Evolutionary conservation across 2,113 vertebrate species (phyloP), one percentile per base, ranked within the genome.

Genomic region (Nibea coibor): DNA sequence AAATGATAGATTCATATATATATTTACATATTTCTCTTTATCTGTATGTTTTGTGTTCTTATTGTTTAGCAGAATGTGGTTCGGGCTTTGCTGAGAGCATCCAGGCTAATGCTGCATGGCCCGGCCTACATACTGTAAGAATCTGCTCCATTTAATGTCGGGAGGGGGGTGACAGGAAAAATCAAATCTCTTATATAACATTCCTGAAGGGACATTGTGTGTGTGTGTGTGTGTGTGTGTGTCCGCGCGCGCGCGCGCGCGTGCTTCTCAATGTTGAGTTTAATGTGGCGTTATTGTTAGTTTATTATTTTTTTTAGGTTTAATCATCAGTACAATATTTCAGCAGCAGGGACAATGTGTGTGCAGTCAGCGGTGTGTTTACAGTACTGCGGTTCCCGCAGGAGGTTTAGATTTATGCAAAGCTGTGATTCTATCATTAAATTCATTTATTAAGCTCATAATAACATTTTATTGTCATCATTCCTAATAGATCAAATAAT

Each of bases 61-160:
- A 45, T 81, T 72, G 62, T 77, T 16, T 1, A 20, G 16, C 68
- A 45, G 48, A 57, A 5, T 80, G 67, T 61, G 77, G 11, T 31
- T 48, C 4, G 10, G 72, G 75, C 72, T 78, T 53, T 54, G 43
- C 1, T 53, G 54, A 39, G 26, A 69, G 76, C 63, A 70, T 10
- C 14, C 0, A 47, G 82, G 76, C 80, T 75, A 63, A 45, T 59
- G 68, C 77, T 83, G 76, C 76, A 78, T 48, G 72, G 78, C 5
- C 63, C 62, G 80, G 85, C 80, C 82, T 72, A 39, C 72, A 74
- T 54, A 59, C 75, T 47, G 65, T 28, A 45, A 74, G 76, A 58
- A 74, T 64, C 68, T 69, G 59, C 59, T 85, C 16, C 66, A 7
- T 7, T 66, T 20, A 16, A 45, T 54, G 73, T 68, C 31, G 73